Percentiles rank a stretch among this genome's conserved stretches.
Conservation (phyloP, 2,797 vertebrate species). For the Tiaroga cobitis region DNA sequence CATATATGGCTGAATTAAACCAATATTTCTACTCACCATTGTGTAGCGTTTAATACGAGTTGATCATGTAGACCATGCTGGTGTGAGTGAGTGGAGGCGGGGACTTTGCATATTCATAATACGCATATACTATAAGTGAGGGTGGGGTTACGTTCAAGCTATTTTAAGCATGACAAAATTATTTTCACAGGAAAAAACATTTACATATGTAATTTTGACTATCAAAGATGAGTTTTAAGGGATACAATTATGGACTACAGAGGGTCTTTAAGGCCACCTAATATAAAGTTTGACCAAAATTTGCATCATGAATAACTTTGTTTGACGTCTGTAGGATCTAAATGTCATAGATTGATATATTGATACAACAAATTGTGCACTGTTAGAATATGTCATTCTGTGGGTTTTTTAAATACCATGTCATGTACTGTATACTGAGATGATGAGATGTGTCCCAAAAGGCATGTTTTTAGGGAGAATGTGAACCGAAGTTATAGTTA, state of each 20-base stretch:
- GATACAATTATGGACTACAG: no score
- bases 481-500: not conserved
- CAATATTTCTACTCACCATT: not conserved
- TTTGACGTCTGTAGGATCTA: not conserved
- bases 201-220: no score
- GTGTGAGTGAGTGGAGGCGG: not conserved
- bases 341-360: not conserved
- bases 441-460: not conserved
- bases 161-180: no score
- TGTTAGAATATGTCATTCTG: not conserved
- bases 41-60: not conserved
- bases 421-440: not conserved
- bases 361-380: not conserved
- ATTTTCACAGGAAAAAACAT: no score
- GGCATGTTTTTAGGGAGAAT: not conserved
- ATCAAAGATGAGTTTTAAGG: no score
- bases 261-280: no score
- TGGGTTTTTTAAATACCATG: not conserved
- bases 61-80: not conserved
- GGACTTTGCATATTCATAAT: not conserved
- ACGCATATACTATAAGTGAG: no score
- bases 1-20: no score
- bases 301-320: not conserved
- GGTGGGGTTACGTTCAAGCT: no score
- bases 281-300: no score